These are phyloP conservation scores for Leucoraja ocellata DNA, from an alignment of 2,797 vertebrate species.

Conservation along the genomic window DNA sequence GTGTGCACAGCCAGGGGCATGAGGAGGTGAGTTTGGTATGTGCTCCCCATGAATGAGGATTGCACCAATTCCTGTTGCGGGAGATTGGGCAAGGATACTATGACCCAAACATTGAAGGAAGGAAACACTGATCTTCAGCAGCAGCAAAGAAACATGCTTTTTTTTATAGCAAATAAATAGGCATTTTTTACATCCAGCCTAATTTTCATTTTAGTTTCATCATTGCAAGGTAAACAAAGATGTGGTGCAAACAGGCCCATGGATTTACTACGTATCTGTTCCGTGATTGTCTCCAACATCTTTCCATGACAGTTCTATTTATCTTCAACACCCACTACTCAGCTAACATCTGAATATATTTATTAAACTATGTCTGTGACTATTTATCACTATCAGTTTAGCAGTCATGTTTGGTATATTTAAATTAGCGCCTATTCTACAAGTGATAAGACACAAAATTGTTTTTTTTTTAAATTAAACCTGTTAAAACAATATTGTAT, in stretches of 20 bases:
- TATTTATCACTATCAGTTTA: not conserved
- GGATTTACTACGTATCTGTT: too few species aligned
- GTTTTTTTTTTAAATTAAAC: not conserved
- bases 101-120: not conserved
- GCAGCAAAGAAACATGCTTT: not conserved
- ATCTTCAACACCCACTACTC: not conserved
- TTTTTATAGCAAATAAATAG: not conserved
- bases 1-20: too few species aligned
- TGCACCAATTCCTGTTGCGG: not conserved
- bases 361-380: not conserved
- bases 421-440: not conserved
- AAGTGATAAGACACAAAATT: too few species aligned
- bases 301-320: not conserved
- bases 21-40: too few species aligned
- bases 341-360: not conserved
- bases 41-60: too few species aligned
- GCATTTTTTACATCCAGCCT: not conserved
- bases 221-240: not conserved
- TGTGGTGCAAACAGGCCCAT: not conserved
- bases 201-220: not conserved
- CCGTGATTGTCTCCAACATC: not conserved
- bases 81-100: not conserved
- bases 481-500: not conserved
- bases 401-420: not conserved
- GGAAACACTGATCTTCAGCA: not conserved